Evolutionary conservation across 2,888 invertebrate species (phyloP).

Genomic region (Sepioteuthis lessoniana): DNA sequence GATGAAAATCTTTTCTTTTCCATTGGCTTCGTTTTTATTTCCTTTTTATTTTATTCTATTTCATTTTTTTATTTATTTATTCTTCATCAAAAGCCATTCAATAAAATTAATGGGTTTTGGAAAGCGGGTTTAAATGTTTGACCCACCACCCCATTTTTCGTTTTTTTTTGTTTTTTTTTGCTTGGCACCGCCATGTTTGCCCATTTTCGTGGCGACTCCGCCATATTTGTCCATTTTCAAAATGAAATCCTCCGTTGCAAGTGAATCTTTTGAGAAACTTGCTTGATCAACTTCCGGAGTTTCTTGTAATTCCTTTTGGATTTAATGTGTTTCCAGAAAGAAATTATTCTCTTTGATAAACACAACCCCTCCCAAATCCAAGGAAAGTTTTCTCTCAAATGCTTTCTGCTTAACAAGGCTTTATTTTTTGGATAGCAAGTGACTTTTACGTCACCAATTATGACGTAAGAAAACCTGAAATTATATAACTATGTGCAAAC

Average conservation of each 20-base stretch:
- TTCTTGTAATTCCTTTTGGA: neutral
- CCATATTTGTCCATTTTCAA: constrained; percentile 33
- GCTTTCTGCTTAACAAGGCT: too few species aligned
- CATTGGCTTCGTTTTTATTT: neutral
- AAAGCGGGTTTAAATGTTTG: constrained; percentile 16
- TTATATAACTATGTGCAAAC: too few species aligned
- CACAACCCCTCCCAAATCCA: too few species aligned
- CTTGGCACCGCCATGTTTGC: neutral
- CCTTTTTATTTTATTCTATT: too few species aligned
- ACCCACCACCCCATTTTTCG: neutral
- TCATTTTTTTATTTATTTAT: too few species aligned
- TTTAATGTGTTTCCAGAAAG: constrained; percentile 16
- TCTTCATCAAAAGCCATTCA: neutral
- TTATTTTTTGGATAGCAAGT: too few species aligned
- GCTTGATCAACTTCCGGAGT: neutral
- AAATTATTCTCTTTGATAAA: neutral
- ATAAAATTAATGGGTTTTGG: constrained; percentile 4
- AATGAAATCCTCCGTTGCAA: neutral
- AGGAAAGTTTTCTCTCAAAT: too few species aligned
- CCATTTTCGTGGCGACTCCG: neutral
- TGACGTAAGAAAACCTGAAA: too few species aligned
- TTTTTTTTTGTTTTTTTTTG: neutral
- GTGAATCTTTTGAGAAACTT: constrained; percentile 4
- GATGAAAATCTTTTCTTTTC: neutral
- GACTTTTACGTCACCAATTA: too few species aligned